Conservation (phyloP, 2,797 vertebrate genomes). For the Sebastiscus albofasciatus region DNA sequence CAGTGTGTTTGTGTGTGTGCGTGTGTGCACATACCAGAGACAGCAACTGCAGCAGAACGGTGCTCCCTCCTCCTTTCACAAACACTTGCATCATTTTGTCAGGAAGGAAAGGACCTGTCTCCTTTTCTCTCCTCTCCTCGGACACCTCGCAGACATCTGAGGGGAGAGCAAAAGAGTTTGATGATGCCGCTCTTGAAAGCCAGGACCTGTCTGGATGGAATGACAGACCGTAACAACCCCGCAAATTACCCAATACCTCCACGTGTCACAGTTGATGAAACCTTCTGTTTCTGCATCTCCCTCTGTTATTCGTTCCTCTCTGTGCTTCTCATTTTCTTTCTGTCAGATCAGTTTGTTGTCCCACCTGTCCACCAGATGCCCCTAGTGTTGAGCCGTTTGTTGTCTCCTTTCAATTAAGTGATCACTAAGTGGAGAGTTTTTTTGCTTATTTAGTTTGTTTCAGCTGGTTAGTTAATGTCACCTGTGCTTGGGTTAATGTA, state of each 20-base stretch:
- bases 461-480: neutral
- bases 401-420: neutral
- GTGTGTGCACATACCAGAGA: slow-evolving; percentile 14
- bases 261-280: slow-evolving; percentile 14
- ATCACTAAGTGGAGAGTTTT: neutral
- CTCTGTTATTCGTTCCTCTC: neutral
- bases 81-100: slow-evolving; percentile 70
- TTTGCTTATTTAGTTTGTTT: neutral
- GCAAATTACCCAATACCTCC: slow-evolving; percentile 31
- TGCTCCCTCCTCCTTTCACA: slow-evolving; percentile 52
- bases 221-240: slow-evolving; percentile 34
- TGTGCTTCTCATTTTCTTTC: neutral
- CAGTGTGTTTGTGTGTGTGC: neutral
- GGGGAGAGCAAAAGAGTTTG: slow-evolving; percentile 24
- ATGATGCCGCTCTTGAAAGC: slow-evolving; percentile 53
- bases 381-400: slow-evolving; percentile 21
- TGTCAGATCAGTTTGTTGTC: slow-evolving; percentile 13
- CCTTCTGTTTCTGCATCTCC: neutral
- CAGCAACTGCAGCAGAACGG: slow-evolving; percentile 44
- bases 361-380: slow-evolving; percentile 68
- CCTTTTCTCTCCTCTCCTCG: slow-evolving; percentile 37
- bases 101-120: slow-evolving; percentile 51
- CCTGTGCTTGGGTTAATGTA: neutral
- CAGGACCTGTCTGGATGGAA: slow-evolving; percentile 19
- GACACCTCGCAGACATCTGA: slow-evolving; percentile 62